These are phyloP conservation scores for Coturnix japonica DNA, from an alignment of 2,113 vertebrate genomes.

Conservation along the genomic window DNA sequence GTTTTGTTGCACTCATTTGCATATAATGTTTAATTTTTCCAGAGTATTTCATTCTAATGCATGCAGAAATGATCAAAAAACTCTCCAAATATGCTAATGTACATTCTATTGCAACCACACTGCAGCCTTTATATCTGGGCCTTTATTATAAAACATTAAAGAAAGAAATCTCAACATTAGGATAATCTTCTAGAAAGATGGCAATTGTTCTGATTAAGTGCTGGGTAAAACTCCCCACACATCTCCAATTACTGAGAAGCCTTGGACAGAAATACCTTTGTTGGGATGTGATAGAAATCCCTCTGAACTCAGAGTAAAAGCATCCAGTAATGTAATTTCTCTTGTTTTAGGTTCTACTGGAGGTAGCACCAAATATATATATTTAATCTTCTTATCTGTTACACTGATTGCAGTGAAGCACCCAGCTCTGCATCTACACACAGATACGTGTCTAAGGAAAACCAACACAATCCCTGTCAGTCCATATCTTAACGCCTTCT, in stretches of 20 bases:
- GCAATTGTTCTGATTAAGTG: conserved; percentile 58
- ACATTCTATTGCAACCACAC: conserved; percentile 69
- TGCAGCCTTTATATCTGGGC: conserved; percentile 60
- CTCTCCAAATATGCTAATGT: conserved; percentile 77
- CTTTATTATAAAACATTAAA: conserved; percentile 73
- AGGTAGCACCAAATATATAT: too few species aligned
- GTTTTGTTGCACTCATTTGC: conserved; percentile 75
- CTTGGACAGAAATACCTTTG: conserved; percentile 2
- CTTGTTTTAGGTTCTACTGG: background rate
- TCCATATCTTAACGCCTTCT: background rate
- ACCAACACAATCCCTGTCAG: background rate
- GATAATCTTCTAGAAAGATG: conserved; percentile 70
- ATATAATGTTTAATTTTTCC: conserved; percentile 81
- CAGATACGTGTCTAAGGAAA: background rate
- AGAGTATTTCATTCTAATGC: conserved; percentile 76
- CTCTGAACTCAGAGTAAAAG: background rate
- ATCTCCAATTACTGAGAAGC: conserved; percentile 33
- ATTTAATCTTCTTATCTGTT: background rate
- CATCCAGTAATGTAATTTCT: background rate
- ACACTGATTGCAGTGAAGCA: background rate
- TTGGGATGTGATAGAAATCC: background rate
- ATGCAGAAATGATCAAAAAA: conserved; percentile 78
- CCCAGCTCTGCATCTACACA: background rate
- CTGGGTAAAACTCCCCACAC: conserved; percentile 19
- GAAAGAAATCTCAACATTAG: conserved; percentile 63